These are phyloP conservation scores for Brachypteracias leptosomus DNA, from an alignment of 2,113 vertebrate species.

Conservation along the genomic window DNA sequence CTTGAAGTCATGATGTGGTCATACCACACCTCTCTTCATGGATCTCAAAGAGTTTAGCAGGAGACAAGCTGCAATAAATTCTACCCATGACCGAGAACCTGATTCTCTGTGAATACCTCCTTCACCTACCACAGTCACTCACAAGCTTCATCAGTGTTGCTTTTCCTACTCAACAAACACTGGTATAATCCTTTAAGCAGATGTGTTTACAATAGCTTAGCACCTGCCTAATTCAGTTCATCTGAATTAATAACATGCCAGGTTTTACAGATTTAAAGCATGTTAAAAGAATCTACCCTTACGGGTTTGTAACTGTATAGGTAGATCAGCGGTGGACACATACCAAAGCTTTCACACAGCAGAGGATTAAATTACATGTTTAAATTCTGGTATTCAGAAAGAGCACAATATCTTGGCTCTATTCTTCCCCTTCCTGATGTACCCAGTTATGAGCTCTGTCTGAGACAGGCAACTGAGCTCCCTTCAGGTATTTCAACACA, in stretches of 20 bases:
- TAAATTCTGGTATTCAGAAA: neutral
- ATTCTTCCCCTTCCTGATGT: neutral
- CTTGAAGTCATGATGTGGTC: neutral
- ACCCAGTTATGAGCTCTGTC: neutral
- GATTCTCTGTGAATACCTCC: neutral
- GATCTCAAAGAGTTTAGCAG: neutral
- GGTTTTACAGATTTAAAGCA: neutral
- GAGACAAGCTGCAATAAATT: neutral
- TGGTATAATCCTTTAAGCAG: neutral
- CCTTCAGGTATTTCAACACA: neutral
- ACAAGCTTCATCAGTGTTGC: too few relatives aligned
- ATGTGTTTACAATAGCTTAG: neutral
- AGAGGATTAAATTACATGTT: neutral
- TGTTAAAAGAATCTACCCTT: neutral
- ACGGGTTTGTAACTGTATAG: neutral
- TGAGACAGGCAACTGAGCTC: neutral
- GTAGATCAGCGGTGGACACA: neutral
- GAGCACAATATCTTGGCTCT: neutral
- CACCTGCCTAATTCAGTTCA: neutral
- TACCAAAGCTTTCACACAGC: neutral
- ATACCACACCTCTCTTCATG: neutral
- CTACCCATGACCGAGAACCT: neutral
- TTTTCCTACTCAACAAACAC: neutral
- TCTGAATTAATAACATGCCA: neutral
- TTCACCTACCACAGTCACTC: neutral